Evolutionary conservation across 2,113 vertebrate species (phyloP), one percentile per base, ranked within the genome.

Genomic region (Paratilapia polleni): DNA sequence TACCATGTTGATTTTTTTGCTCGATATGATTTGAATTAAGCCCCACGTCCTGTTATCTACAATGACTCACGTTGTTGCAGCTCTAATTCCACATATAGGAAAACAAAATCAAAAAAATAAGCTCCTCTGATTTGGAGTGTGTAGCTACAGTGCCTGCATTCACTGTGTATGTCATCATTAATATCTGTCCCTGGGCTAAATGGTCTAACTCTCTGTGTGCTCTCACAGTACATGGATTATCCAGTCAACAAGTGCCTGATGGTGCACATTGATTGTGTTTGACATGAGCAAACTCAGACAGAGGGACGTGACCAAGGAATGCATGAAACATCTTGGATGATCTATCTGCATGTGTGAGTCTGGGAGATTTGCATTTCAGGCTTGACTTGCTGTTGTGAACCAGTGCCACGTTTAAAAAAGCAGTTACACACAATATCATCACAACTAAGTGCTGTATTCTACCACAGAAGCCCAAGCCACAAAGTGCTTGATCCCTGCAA

Each of bases 401-500:
- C 1, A 56, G 49, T 10, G 36, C 80, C 84, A 78, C 15, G 60
- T 36, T 15, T 3, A 13, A 62, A 54, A 49, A 74, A 63, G 9
- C 5, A 20, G 54, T 85, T 86, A 87, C 20, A 82, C 75, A 60
- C 77, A 80, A 9, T 82, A 89, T 34, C 59, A 62, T 58, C 82
- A 62, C 56, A 78, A 81, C 43, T 62, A 75, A 26, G 43, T 64
- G 70, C 63, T 82, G 60, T 13, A 64, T 31, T 83, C 80, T 66
- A 52, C 34, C 56, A 34, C 52, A 57, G 76, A 81, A 36, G 22
- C 70, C 26, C 56, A 34, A 28, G 62, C 59, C 66, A 80, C 9
- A 73, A 85, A 89, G 57, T 60, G 56, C 73, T 80, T 85, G 68
- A 91, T 89, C 56, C 34, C 38, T 60, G 13, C 75, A 88, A 88